Conservation (phyloP, 2,113 vertebrate genomes). For the Amia ocellicauda region DNA sequence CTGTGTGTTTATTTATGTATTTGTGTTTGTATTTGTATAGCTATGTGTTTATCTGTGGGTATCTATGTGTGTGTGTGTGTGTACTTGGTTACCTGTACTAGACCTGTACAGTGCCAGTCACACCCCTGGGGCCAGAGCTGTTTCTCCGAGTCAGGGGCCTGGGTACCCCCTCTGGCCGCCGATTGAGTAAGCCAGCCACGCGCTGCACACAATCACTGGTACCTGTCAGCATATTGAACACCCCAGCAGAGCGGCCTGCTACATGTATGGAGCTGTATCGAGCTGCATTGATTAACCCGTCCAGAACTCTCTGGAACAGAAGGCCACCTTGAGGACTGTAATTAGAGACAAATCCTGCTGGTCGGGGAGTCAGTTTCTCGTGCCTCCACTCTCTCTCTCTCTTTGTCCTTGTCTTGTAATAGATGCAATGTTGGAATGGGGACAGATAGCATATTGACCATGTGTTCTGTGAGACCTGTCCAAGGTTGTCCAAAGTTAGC, state of each 20-base stretch:
- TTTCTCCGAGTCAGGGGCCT: too few relatives aligned
- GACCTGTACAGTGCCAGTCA: too few relatives aligned
- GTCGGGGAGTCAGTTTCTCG: constrained; percentile 20
- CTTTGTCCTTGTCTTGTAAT: constrained; percentile 50
- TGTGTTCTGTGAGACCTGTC: constrained; percentile 49
- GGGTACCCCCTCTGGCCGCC: too few relatives aligned
- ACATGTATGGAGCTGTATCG: constrained; percentile 28
- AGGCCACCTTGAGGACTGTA: constrained; percentile 41
- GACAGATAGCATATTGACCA: too few relatives aligned
- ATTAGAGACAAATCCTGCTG: constrained; percentile 44
- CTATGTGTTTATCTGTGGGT: too few relatives aligned
- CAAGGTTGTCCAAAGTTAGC: constrained; percentile 59
- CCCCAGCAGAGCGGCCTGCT: constrained; percentile 25
- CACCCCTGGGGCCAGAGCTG: too few relatives aligned
- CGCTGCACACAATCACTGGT: constrained; percentile 47
- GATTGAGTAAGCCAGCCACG: constrained; percentile 24
- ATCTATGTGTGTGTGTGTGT: too few relatives aligned
- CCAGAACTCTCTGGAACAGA: constrained; percentile 38
- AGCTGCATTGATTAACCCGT: constrained; percentile 47
- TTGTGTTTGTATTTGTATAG: too few relatives aligned
- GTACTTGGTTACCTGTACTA: constrained; percentile 38
- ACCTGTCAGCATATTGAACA: constrained; percentile 36
- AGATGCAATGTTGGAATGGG: too few relatives aligned
- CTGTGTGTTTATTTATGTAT: too few relatives aligned
- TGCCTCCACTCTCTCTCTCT: constrained; percentile 40